Conservation (phyloP, 2,888 invertebrate genomes). For the Athetis lepigone region DNA sequence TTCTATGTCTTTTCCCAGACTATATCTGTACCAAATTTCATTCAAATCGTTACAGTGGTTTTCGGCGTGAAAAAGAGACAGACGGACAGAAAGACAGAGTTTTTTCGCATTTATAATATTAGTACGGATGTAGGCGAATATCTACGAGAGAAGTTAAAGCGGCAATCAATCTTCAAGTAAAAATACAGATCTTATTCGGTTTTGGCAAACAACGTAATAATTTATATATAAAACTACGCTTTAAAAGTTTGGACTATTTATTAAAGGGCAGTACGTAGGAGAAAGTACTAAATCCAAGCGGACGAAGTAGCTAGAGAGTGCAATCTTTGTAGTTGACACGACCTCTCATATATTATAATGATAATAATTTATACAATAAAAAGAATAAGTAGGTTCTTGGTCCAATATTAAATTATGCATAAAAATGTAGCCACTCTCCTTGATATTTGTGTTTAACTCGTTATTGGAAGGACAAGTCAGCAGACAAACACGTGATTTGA, state of each 20-base stretch:
- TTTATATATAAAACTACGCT: background rate
- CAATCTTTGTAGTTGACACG: background rate
- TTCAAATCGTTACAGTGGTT: too few relatives aligned
- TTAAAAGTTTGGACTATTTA: background rate
- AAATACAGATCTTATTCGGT: background rate
- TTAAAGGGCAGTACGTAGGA: background rate
- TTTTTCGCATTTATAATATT: too few relatives aligned
- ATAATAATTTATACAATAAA: background rate
- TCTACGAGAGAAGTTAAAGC: background rate
- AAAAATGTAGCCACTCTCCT: slow-evolving; percentile 5
- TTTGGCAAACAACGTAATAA: background rate
- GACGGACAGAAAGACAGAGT: too few relatives aligned
- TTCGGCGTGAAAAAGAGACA: too few relatives aligned
- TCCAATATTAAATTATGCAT: background rate
- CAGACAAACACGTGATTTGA: slow-evolving; percentile 20
- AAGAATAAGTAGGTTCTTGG: background rate
- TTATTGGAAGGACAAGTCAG: slow-evolving; percentile 17
- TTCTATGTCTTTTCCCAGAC: too few relatives aligned
- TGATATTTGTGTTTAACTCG: slow-evolving; percentile 1
- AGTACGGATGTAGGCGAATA: background rate
- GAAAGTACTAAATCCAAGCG: background rate
- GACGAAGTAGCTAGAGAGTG: background rate
- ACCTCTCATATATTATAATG: background rate
- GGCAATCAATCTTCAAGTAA: background rate
- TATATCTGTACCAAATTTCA: too few relatives aligned